Conservation (phyloP, 2,888 invertebrate genomes). For the Crocallis elinguaria region DNA sequence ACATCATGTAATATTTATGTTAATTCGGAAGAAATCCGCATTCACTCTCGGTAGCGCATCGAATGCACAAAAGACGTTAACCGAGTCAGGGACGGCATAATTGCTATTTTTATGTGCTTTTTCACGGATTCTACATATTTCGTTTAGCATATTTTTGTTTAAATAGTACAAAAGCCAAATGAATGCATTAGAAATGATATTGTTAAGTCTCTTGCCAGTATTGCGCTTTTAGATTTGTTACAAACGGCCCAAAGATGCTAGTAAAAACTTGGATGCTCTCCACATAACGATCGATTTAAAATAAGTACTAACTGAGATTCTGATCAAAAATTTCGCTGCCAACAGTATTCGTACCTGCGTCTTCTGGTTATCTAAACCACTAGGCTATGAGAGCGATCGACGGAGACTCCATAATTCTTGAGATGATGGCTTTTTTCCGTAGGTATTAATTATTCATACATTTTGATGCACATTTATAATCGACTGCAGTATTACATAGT, state of each 20-base stretch:
- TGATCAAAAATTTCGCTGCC: too few species aligned
- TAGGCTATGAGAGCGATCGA: too few species aligned
- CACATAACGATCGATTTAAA: too few species aligned
- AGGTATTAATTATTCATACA: neutral
- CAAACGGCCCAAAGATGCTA: too few species aligned
- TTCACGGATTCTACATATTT: slow-evolving; percentile 44
- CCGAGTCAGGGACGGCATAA: slow-evolving; percentile 49
- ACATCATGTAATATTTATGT: slow-evolving; percentile 61
- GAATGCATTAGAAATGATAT: slow-evolving; percentile 16
- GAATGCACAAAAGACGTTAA: slow-evolving; percentile 53
- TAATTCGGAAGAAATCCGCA: slow-evolving; percentile 51
- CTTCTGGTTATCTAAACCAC: too few species aligned
- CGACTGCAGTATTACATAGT: neutral
- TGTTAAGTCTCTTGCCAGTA: neutral
- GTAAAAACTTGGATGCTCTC: too few species aligned
- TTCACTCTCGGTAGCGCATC: slow-evolving; percentile 52
- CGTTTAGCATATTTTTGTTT: slow-evolving; percentile 39
- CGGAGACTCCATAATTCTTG: too few species aligned
- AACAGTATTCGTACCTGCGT: too few species aligned
- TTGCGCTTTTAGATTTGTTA: too few species aligned
- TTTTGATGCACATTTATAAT: slow-evolving; percentile 1
- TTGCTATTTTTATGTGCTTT: slow-evolving; percentile 30
- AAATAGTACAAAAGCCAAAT: too few species aligned
- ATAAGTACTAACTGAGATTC: too few species aligned
- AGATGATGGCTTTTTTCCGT: too few species aligned